Conservation (phyloP, 2,113 vertebrate species). For the Lagenorhynchus albirostris region DNA sequence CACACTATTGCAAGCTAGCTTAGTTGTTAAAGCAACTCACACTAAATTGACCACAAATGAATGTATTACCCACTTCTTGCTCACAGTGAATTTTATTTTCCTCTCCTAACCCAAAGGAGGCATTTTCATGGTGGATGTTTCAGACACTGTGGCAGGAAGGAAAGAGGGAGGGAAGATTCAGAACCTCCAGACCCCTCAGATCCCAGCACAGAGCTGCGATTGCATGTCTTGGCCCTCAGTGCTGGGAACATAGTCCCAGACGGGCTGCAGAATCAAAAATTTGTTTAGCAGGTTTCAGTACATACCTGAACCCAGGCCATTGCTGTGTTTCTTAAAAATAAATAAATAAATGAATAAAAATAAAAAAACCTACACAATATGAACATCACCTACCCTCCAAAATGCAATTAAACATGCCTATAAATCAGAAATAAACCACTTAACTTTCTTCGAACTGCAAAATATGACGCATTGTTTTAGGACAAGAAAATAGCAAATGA, state of each 20-base stretch:
- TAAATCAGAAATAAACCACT: conserved; percentile 37
- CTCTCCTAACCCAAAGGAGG: neutral
- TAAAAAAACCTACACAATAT: neutral
- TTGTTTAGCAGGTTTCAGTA: neutral
- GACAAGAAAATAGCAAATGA: neutral
- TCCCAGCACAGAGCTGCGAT: neutral
- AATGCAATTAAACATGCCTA: neutral
- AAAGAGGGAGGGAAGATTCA: neutral
- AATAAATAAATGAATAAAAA: neutral
- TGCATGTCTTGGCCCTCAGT: too few species aligned
- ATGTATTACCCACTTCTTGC: neutral
- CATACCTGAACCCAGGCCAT: neutral
- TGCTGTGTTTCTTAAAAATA: neutral
- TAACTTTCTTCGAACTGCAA: neutral
- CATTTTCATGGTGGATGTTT: neutral
- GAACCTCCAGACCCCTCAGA: too few species aligned
- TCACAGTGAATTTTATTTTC: neutral
- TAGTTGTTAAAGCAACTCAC: neutral
- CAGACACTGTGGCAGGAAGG: neutral
- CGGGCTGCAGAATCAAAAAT: neutral
- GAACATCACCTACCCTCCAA: neutral
- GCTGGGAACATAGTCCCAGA: neutral
- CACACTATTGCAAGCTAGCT: neutral
- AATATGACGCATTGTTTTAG: neutral
- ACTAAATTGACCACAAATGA: neutral